These are phyloP conservation scores for Frankliniella fusca DNA, from an alignment of 2,888 invertebrate species.

Conservation along the genomic window DNA sequence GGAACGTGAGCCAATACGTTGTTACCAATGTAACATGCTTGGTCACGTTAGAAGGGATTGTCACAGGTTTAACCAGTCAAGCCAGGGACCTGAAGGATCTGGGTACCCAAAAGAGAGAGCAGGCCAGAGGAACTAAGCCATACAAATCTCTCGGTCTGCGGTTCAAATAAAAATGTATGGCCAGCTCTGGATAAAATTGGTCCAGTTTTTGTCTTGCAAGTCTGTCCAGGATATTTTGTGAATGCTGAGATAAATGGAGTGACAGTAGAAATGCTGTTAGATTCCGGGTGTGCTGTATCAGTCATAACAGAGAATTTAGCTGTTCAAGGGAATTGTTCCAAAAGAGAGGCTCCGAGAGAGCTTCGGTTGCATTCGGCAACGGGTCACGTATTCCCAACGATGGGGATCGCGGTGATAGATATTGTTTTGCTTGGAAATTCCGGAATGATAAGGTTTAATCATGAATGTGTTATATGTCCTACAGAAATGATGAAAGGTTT, in stretches of 20 bases:
- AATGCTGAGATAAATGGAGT: neutral
- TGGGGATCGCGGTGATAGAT: neutral
- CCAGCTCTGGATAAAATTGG: neutral
- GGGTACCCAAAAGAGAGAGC: neutral
- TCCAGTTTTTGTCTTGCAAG: neutral
- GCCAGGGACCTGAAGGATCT: no score
- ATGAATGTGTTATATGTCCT: conserved; percentile 1
- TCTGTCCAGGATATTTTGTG: neutral
- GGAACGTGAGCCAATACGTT: neutral
- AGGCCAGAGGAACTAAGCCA: conserved; percentile 7
- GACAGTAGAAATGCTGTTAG: neutral
- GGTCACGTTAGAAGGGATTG: neutral
- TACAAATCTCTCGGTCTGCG: neutral
- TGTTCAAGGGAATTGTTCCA: neutral
- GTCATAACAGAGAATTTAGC: neutral
- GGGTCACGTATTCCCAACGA: neutral
- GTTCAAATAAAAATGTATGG: neutral
- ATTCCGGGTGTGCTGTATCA: neutral
- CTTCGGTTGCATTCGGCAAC: neutral
- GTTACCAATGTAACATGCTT: neutral
- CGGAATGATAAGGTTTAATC: neutral
- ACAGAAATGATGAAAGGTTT: neutral
- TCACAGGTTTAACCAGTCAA: neutral
- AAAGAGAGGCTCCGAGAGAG: neutral
- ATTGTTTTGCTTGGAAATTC: neutral